A percentile compares a stretch with the other conserved stretches of the same genome.
Evolutionary conservation across 2,113 vertebrate species (phyloP).

Genomic region (Spermophilus dauricus): DNA sequence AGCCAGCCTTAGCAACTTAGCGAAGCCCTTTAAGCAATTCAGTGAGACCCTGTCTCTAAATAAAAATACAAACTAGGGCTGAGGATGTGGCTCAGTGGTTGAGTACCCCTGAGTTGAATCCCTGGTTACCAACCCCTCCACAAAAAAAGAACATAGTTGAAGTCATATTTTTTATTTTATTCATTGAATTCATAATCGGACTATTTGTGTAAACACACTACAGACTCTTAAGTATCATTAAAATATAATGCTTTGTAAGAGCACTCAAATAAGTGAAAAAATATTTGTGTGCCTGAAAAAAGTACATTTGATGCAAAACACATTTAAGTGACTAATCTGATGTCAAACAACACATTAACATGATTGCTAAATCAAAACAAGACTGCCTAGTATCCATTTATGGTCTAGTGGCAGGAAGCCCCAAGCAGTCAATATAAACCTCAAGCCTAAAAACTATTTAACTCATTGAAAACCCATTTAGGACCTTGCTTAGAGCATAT

Average conservation of each 20-base stretch:
- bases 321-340: not conserved
- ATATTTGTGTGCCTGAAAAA: slow-evolving; percentile 11
- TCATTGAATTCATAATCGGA: too few species aligned
- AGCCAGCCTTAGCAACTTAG: too few species aligned
- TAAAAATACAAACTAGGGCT: too few species aligned
- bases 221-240: not conserved
- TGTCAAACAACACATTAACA: slow-evolving; percentile 58
- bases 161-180: slow-evolving; percentile 17
- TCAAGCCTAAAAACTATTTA: slow-evolving; percentile 26
- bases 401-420: not conserved
- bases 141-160: not conserved
- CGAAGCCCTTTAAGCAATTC: too few species aligned
- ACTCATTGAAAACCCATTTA: not conserved
- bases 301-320: slow-evolving; percentile 42
- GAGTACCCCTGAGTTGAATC: too few species aligned
- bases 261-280: not conserved
- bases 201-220: slow-evolving; percentile 25
- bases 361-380: slow-evolving; percentile 53
- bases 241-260: not conserved
- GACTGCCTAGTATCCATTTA: slow-evolving; percentile 16
- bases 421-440: not conserved
- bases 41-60: too few species aligned
- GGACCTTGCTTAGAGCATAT: not conserved
- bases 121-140: too few species aligned
- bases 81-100: too few species aligned